Evolutionary conservation across 2,888 invertebrate species (phyloP).

Genomic region (Drosophila mercatorum): DNA sequence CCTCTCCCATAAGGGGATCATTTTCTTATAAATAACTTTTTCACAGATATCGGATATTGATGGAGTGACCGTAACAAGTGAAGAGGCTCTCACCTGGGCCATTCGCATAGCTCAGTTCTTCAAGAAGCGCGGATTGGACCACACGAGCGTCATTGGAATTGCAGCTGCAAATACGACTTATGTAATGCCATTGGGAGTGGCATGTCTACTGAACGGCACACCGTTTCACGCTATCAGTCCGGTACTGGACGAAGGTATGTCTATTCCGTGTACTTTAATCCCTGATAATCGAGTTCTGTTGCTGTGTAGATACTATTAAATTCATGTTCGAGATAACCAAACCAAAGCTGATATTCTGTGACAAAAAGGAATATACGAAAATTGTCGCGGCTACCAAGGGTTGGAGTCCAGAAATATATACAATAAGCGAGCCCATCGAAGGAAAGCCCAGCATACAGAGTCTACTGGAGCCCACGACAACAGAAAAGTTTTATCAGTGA

Average conservation of each 20-base stretch:
- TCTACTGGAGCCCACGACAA: constrained; percentile 41
- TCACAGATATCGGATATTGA: constrained; percentile 65
- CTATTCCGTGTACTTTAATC: too few relatives aligned
- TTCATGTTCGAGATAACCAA: constrained; percentile 55
- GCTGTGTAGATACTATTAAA: constrained; percentile 38
- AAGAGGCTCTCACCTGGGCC: constrained; percentile 52
- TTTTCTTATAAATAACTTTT: too few relatives aligned
- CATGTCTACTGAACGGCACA: constrained; percentile 1
- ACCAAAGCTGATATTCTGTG: constrained; percentile 62
- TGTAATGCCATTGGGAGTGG: constrained; percentile 8
- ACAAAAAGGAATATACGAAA: constrained; percentile 52
- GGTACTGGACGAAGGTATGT: neutral
- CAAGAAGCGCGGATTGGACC: constrained; percentile 49
- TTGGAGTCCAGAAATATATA: constrained; percentile 54
- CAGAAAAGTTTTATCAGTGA: constrained; percentile 56
- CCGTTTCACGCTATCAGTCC: constrained; percentile 8
- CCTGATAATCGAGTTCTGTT: neutral
- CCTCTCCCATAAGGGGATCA: neutral
- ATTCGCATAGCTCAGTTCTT: constrained; percentile 65
- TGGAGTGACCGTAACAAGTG: constrained; percentile 48
- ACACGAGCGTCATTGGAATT: constrained; percentile 50
- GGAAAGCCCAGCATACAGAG: constrained; percentile 49
- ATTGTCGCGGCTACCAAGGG: constrained; percentile 43
- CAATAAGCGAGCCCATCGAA: constrained; percentile 49
- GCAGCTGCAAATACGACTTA: constrained; percentile 33